A percentile compares a stretch with the other conserved stretches of the same genome.
These are phyloP conservation scores for Phylloscopus trochilus DNA, from an alignment of 2,113 vertebrate genomes.

Conservation along the genomic window DNA sequence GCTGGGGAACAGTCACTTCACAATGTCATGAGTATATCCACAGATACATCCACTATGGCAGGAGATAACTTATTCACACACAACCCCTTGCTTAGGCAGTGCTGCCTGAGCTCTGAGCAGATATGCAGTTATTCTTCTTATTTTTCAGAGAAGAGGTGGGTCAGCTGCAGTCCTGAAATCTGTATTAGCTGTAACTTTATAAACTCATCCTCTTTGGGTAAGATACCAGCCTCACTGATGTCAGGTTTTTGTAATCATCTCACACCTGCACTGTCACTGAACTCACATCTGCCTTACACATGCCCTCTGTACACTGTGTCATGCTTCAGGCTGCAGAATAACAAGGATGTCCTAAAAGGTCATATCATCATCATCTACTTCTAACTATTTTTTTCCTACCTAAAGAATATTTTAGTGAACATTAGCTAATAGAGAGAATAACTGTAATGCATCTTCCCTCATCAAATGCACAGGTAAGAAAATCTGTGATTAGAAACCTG, in stretches of 20 bases:
- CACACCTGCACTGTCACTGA: neutral
- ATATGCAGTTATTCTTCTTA: neutral
- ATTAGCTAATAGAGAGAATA: neutral
- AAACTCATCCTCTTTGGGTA: neutral
- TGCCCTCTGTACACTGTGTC: neutral
- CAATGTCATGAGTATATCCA: neutral
- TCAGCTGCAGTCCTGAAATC: neutral
- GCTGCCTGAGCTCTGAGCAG: neutral
- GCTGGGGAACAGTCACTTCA: neutral
- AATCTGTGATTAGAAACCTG: neutral
- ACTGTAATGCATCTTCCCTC: neutral
- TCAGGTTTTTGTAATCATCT: neutral
- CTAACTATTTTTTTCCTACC: neutral
- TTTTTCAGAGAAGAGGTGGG: neutral
- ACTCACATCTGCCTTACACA: neutral
- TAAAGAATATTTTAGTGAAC: neutral
- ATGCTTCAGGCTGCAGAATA: neutral
- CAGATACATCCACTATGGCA: neutral
- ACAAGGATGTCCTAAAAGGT: neutral
- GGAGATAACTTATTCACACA: neutral
- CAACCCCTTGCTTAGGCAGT: neutral
- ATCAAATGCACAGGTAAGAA: neutral
- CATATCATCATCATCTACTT: accelerated
- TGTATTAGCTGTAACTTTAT: neutral
- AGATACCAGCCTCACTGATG: neutral